A percentile compares a stretch with the other conserved stretches of the same genome.
These are phyloP conservation scores for Mongoloraphidia duomilia DNA, from an alignment of 2,888 invertebrate species.

Conservation along the genomic window DNA sequence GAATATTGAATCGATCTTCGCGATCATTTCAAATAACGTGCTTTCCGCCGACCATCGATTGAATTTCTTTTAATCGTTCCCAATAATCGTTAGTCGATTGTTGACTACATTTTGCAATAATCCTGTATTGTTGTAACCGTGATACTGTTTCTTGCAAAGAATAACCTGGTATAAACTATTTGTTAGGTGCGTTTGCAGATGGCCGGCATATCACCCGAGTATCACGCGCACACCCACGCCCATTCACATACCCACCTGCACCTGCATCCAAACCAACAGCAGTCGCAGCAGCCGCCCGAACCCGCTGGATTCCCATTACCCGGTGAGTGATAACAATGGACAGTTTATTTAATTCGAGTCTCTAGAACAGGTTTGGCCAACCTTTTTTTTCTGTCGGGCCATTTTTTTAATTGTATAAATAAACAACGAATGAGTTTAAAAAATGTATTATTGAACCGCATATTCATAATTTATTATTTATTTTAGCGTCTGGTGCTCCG, in stretches of 20 bases:
- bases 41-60: too few relatives aligned
- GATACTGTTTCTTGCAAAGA: neutral
- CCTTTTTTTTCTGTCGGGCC: neutral
- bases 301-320: constrained; percentile 32
- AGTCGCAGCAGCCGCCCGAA: constrained; percentile 66
- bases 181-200: constrained; percentile 63
- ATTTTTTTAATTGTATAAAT: neutral
- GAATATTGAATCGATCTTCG: too few relatives aligned
- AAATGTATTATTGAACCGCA: too few relatives aligned
- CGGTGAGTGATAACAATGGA: constrained; percentile 26
- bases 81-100: too few relatives aligned
- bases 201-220: constrained; percentile 79
- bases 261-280: constrained; percentile 68
- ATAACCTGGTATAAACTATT: neutral
- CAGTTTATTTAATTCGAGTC: constrained; percentile 2
- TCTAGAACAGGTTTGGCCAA: neutral
- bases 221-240: constrained; percentile 85
- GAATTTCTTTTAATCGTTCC: too few relatives aligned
- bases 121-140: neutral
- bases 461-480: neutral
- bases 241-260: constrained; percentile 86
- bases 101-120: too few relatives aligned
- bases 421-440: neutral
- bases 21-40: too few relatives aligned
- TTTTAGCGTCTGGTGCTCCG: constrained; percentile 33